Base-by-base conservation (phyloP, 2,888 invertebrate species). In the Synergus itoensis region DNA sequence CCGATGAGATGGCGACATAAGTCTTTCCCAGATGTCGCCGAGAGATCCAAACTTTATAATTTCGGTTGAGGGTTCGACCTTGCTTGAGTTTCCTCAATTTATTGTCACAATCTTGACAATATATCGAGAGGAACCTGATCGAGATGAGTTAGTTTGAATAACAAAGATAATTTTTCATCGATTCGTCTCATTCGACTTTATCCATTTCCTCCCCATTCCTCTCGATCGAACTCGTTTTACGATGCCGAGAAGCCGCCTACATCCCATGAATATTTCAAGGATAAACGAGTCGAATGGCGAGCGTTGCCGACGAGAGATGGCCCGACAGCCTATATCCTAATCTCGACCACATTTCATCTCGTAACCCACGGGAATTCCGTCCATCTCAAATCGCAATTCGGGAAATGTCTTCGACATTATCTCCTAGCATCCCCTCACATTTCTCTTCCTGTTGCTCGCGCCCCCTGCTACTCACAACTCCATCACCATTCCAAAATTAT, bases 361-460 rank as follows among this genome's bases (percentile, higher is more conserved):
- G 73, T 16, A 53, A 73, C 53, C 53, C 73, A 36, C n/a, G 12
- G 73, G 69, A n/a, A 73, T 73, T 28, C 53, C 36, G 73, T 28
- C 53, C 73, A 73, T 53, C 53, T 36, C 73, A 36, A 73, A 73
- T 73, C 53, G 73, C 73, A 73, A 73, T 73, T 73, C 48, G 53
- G 73, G 36, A 73, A 73, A 73, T 73, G 73, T 73, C 69, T 69
- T 69, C 28, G 69, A 48, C 69, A 69, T 69, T 69, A 69, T 69
- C 64, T n/a, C 21, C 28, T 48, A 28, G 14, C 14, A 28, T 21
- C 28, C 28, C 69, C 18, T 16, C 28, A 28, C 48, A 67, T 36
- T 16, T 53, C 53, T 36, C n/a, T 53, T 73, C 21, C 16, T 45
- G 18, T 45, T 28, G 18, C 12, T 28, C 18, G 18, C 3, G 18